A percentile compares a stretch with the other conserved stretches of the same genome.
Evolutionary conservation across 2,113 vertebrate species (phyloP).

Genomic region (Megaceryle maxima): DNA sequence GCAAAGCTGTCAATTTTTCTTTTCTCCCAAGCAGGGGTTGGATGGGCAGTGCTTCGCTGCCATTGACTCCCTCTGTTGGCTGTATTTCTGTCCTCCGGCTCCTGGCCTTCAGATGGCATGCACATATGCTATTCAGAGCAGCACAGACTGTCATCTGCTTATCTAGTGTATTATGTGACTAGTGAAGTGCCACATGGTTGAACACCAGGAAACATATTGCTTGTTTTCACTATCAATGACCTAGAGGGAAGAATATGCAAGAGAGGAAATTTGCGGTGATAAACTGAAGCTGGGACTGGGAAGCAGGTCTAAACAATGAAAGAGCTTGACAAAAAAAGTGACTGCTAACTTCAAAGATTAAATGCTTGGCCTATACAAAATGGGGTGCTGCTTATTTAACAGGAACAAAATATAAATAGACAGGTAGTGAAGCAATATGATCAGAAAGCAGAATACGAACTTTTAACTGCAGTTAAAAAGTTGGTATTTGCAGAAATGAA

Average conservation of each 20-base stretch:
- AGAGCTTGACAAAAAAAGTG: neutral
- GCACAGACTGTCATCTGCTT: slow-evolving; percentile 65
- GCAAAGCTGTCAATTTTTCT: neutral
- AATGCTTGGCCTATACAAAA: neutral
- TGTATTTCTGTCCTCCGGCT: neutral
- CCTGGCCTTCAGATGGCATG: slow-evolving; percentile 51
- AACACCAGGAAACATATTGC: slow-evolving; percentile 72
- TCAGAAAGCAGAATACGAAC: neutral
- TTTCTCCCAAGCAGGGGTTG: neutral
- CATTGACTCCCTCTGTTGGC: slow-evolving; percentile 54
- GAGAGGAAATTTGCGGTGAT: slow-evolving; percentile 63
- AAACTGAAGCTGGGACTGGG: slow-evolving; percentile 30
- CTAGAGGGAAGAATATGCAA: slow-evolving; percentile 66
- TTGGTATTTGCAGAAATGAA: neutral
- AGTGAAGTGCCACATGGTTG: slow-evolving; percentile 69
- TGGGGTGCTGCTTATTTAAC: neutral
- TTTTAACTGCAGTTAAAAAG: neutral
- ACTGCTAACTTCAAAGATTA: neutral
- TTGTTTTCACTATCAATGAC: slow-evolving; percentile 66
- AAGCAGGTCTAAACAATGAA: slow-evolving; percentile 36
- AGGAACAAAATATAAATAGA: neutral
- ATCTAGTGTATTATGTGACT: slow-evolving; percentile 61
- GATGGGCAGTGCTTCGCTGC: neutral
- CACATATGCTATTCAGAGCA: slow-evolving; percentile 65
- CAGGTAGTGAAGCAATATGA: neutral